Evolutionary conservation across 2,888 invertebrate genomes (phyloP).

Genomic region (Pammene fasciana): DNA sequence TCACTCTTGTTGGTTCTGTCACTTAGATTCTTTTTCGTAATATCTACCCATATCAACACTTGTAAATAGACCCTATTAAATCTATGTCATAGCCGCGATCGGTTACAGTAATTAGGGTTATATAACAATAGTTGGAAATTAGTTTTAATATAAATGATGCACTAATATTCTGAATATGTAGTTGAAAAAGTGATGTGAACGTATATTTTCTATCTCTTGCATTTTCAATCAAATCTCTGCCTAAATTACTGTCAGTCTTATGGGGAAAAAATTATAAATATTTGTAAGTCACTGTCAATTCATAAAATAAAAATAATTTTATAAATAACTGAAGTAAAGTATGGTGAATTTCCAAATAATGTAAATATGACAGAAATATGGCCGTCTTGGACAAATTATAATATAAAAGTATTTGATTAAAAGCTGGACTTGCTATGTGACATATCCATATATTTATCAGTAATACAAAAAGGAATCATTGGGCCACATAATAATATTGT

Average conservation of each 20-base stretch:
- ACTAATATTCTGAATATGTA: conserved; percentile 15
- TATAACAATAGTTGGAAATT: conserved; percentile 8
- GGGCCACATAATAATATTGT: background rate
- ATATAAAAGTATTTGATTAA: background rate
- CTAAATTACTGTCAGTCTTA: conserved; percentile 24
- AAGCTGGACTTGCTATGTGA: conserved; percentile 4
- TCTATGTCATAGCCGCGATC: conserved; percentile 13
- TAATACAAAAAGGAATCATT: background rate
- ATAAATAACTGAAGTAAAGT: background rate
- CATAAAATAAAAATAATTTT: background rate
- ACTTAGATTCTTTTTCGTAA: background rate
- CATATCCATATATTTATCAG: background rate
- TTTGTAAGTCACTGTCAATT: conserved; percentile 20
- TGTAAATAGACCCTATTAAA: background rate
- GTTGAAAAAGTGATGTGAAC: conserved; percentile 3
- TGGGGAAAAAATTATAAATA: conserved; percentile 6
- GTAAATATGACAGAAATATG: conserved; percentile 6
- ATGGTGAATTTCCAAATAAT: conserved; percentile 9
- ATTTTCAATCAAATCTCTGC: conserved; percentile 10
- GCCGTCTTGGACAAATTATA: conserved; percentile 2
- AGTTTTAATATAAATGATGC: conserved; percentile 4
- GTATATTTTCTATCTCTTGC: conserved; percentile 20
- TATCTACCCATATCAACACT: background rate
- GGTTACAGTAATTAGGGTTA: conserved; percentile 16
- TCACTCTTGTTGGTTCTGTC: background rate